These are phyloP conservation scores for Philhelius pedissequus DNA, from an alignment of 2,888 invertebrate genomes.

Conservation along the genomic window DNA sequence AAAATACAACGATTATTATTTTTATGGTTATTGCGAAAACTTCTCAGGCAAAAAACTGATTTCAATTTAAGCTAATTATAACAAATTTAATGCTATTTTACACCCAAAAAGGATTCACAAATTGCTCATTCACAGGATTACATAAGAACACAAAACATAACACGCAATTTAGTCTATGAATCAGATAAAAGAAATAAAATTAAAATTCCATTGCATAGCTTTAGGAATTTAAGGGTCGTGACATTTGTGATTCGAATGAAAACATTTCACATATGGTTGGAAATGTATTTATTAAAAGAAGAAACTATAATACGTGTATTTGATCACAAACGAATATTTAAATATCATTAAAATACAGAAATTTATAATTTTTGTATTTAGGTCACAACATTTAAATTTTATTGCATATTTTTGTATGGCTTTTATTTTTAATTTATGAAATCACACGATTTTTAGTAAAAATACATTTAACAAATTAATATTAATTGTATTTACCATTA, in stretches of 20 bases:
- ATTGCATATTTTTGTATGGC: background rate
- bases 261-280: background rate
- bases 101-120: background rate
- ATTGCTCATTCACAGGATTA: background rate
- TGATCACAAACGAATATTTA: too few species aligned
- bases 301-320: too few species aligned
- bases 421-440: background rate
- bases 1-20: background rate
- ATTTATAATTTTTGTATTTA: too few species aligned
- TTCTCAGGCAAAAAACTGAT: background rate
- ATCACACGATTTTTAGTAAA: background rate
- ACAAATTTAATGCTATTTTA: conserved; percentile 15
- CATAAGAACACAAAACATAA: background rate
- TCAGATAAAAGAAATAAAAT: background rate
- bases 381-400: background rate
- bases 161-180: background rate
- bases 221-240: background rate
- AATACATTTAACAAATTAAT: background rate
- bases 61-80: conserved; percentile 39
- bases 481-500: background rate
- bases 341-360: too few species aligned
- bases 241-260: background rate
- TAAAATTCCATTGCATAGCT: background rate
- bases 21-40: background rate
- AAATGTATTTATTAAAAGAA: too few species aligned